Evolutionary conservation across 2,113 vertebrate genomes (phyloP).

Genomic region (Apodemus sylvaticus): DNA sequence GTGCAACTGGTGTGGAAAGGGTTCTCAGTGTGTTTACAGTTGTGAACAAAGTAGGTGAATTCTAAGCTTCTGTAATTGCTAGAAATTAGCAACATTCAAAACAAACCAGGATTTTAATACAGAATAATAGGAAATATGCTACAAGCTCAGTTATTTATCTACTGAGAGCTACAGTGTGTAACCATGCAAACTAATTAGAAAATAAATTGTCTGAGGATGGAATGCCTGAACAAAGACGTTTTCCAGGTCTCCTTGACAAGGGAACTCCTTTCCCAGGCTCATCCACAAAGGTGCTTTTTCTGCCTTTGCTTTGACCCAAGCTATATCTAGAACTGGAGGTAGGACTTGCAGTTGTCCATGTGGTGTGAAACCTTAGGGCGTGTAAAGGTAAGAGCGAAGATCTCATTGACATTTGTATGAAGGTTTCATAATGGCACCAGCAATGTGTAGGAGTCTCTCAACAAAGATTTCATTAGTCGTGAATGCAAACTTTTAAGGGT

Average conservation of each 20-base stretch:
- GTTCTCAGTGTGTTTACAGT: neutral
- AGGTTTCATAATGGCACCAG: neutral
- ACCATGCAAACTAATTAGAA: neutral
- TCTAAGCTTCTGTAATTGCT: neutral
- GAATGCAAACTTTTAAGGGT: neutral
- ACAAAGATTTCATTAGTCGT: neutral
- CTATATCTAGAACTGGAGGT: neutral
- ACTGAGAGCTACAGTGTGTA: neutral
- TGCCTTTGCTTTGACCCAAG: neutral
- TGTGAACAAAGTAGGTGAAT: neutral
- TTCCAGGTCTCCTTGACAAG: neutral
- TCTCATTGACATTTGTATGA: neutral
- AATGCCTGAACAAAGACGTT: neutral
- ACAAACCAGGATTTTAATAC: neutral
- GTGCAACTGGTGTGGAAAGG: neutral
- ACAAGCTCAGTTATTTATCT: neutral
- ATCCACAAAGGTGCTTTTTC: neutral
- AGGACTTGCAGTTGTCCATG: too few relatives aligned
- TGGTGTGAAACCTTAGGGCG: neutral
- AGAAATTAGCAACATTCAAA: neutral
- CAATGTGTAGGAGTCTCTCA: neutral
- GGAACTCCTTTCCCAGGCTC: neutral
- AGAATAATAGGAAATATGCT: neutral
- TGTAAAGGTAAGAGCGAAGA: neutral
- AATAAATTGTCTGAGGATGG: neutral